A percentile compares a stretch with the other conserved stretches of the same genome.
Conservation (phyloP, 2,797 vertebrate species). For the Muscicapa striata region DNA sequence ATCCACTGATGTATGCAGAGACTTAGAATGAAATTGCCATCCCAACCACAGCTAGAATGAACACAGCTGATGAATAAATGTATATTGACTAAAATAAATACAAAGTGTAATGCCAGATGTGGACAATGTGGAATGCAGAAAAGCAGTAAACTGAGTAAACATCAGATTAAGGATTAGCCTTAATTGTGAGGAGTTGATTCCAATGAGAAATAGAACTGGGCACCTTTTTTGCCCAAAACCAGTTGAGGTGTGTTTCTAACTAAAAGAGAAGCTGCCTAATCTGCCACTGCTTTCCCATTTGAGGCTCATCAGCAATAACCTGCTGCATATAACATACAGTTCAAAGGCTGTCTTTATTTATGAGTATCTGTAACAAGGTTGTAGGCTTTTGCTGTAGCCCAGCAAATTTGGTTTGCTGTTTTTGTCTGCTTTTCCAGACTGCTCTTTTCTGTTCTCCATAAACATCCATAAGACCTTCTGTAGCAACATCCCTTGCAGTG, state of each 20-base stretch:
- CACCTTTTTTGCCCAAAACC: neutral
- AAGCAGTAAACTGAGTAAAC: conserved; percentile 5
- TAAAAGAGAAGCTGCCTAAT: neutral
- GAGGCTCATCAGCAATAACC: neutral
- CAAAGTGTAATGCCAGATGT: neutral
- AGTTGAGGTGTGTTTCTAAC: neutral
- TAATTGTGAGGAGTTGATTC: neutral
- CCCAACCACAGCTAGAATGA: neutral
- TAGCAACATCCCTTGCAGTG: neutral
- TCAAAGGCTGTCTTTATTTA: neutral
- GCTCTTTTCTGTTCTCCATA: neutral
- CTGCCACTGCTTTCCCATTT: neutral
- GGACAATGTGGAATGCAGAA: neutral
- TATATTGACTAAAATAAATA: neutral
- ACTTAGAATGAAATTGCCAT: neutral
- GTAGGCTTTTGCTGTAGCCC: neutral
- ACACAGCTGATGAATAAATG: neutral
- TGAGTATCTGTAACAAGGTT: neutral
- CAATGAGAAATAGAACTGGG: neutral
- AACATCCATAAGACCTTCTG: neutral
- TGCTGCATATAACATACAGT: neutral
- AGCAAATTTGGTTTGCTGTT: neutral
- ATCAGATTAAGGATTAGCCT: conserved; percentile 3
- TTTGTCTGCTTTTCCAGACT: conserved; percentile 3
- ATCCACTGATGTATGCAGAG: neutral